Evolutionary conservation across 2,888 invertebrate species (phyloP), one percentile per base, ranked within the genome.

Genomic region (Panopea generosa): DNA sequence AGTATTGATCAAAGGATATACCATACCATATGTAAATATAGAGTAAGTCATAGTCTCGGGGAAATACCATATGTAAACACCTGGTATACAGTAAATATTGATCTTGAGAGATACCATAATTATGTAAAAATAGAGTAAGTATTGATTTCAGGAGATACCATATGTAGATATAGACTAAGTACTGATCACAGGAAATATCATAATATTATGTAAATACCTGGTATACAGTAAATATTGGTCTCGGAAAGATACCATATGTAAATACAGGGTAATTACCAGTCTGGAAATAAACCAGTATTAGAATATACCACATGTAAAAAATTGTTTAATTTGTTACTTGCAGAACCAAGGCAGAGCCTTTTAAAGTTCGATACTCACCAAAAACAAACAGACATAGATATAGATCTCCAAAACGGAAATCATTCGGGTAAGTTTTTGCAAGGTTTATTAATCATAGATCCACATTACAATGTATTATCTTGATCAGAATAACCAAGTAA

Each of bases 31-130:
- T 33, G 33, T 33, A 33, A 33, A 33, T 33, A 33, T 11, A 33
- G 33, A 33, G 33, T 7, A 33, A 33, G 33, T 33, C n/a, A n/a
- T n/a, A n/a, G 33, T 33, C 4, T 11, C 4, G 4, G 4, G 57
- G 90, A 92, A 53, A 92, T 92, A 47, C 86, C 90, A 3, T 92
- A 88, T 71, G 86, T 87, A 22, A 87, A n/a, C n/a, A n/a, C n/a
- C n/a, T n/a, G n/a, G 87, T 78, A 89, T 92, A 0, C 89, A 91
- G 91, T 33, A 33, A 33, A 11, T 33, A 11, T 11, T 11, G 11
- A 33, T 33, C 11, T 33, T 33, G 11, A 33, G 33, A 33, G 33
- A 33, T 33, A 33, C 33, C 33, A 33, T 33, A n/a, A n/a, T n/a
- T n/a, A 33, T 33, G 33, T 33, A 33, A 33, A 33, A 7, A 33